These are phyloP conservation scores for Cyphomyrus plagiostoma DNA, from an alignment of 2,113 vertebrate species.

Conservation along the genomic window DNA sequence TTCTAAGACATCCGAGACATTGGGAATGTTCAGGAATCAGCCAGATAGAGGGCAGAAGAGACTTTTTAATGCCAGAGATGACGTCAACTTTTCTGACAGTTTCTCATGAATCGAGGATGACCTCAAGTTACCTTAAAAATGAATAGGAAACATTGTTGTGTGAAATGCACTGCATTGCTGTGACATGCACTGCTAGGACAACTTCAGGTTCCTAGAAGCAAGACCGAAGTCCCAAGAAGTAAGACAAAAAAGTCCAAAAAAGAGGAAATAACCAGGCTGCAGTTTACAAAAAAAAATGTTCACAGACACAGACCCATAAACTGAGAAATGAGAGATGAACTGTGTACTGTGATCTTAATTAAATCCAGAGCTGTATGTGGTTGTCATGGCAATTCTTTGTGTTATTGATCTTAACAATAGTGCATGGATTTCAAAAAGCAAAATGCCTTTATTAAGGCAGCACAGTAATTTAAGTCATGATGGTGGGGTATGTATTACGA, in stretches of 20 bases:
- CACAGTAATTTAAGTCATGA: neutral
- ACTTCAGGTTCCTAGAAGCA: neutral
- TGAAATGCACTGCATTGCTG: neutral
- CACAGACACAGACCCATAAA: neutral
- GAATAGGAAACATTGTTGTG: neutral
- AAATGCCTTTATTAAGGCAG: neutral
- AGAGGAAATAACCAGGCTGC: neutral
- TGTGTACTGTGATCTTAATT: neutral
- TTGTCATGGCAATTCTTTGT: neutral
- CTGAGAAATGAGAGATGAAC: neutral
- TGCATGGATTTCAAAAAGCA: neutral
- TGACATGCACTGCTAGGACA: neutral
- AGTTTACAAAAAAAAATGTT: neutral
- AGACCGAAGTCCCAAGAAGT: neutral
- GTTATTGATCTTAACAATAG: neutral
- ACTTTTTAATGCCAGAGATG: neutral
- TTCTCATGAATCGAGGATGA: neutral
- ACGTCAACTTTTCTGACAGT: neutral
- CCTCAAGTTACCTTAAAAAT: neutral
- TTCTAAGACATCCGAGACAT: neutral
- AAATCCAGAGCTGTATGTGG: neutral
- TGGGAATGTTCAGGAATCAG: neutral
- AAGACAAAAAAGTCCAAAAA: neutral
- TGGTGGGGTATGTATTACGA: neutral
- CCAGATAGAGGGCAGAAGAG: neutral